Evolutionary conservation across 2,113 vertebrate species (phyloP).

Genomic region (Caracal caracal): DNA sequence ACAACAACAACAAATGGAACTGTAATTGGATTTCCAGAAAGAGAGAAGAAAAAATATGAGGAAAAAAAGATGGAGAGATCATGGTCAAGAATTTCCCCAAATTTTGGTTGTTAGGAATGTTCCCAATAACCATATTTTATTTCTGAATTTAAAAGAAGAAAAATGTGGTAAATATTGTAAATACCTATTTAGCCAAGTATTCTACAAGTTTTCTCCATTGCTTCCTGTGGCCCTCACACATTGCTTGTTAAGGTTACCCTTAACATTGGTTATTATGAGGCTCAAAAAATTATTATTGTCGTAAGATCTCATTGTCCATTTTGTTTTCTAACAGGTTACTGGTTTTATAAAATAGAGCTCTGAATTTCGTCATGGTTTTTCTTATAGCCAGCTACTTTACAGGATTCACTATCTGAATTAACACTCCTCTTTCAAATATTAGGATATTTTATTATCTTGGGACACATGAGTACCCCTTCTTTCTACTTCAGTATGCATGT

Average conservation of each 20-base stretch:
- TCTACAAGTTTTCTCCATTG: neutral
- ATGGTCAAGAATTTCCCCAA: constrained; percentile 17
- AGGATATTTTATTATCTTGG: neutral
- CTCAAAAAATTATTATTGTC: neutral
- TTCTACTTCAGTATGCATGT: neutral
- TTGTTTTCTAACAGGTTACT: constrained; percentile 38
- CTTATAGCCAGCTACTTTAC: neutral
- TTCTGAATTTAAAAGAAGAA: constrained; percentile 22
- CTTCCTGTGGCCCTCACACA: neutral
- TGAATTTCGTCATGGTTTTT: constrained; percentile 34
- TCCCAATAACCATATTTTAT: neutral
- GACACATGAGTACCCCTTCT: neutral
- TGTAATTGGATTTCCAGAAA: neutral
- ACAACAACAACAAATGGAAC: neutral
- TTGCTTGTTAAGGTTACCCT: neutral
- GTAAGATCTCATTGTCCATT: neutral
- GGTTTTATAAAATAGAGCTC: neutral
- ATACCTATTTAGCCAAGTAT: neutral
- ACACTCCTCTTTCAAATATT: neutral
- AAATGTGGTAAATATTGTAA: constrained; percentile 5
- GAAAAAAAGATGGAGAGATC: neutral
- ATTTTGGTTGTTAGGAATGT: neutral
- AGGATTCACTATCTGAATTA: neutral
- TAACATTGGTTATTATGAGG: neutral
- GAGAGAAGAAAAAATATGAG: neutral